These are phyloP conservation scores for Fregata magnificens DNA, from an alignment of 2,113 vertebrate species.

Conservation along the genomic window DNA sequence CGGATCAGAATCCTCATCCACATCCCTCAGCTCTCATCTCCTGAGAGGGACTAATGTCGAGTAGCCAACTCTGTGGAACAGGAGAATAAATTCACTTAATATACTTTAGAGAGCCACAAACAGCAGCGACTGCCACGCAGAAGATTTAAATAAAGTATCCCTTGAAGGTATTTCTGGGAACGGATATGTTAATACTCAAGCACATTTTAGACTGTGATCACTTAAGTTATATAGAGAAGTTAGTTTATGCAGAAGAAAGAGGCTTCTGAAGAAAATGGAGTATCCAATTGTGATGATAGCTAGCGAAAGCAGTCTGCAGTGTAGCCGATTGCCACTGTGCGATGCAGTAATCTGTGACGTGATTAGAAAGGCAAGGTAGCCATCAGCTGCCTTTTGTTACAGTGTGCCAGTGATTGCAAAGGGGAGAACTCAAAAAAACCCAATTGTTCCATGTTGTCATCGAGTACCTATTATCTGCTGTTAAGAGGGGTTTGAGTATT, in stretches of 20 bases:
- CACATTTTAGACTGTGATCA: not conserved
- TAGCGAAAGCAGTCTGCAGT: not conserved
- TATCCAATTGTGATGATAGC: not conserved
- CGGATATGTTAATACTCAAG: not conserved
- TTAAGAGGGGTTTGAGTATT: not conserved
- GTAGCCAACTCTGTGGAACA: not conserved
- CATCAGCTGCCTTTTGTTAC: not conserved
- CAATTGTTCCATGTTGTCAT: not conserved
- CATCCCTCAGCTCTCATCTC: not conserved
- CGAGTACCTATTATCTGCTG: not conserved
- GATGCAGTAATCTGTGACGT: not conserved
- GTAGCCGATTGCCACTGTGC: rapidly evolving
- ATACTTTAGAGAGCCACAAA: not conserved
- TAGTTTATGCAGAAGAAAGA: not conserved
- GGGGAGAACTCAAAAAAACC: not conserved
- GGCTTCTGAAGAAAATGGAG: not conserved
- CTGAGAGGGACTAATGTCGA: not conserved
- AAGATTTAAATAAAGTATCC: not conserved
- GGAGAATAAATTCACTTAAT: not conserved
- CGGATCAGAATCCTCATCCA: not conserved
- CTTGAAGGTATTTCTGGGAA: not conserved
- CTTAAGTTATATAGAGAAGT: not conserved
- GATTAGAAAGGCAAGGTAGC: not conserved
- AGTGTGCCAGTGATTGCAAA: not conserved
- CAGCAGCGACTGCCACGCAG: not conserved